Conservation (phyloP, 2,888 invertebrate genomes). For the Caenorhabditis sp. region DNA sequence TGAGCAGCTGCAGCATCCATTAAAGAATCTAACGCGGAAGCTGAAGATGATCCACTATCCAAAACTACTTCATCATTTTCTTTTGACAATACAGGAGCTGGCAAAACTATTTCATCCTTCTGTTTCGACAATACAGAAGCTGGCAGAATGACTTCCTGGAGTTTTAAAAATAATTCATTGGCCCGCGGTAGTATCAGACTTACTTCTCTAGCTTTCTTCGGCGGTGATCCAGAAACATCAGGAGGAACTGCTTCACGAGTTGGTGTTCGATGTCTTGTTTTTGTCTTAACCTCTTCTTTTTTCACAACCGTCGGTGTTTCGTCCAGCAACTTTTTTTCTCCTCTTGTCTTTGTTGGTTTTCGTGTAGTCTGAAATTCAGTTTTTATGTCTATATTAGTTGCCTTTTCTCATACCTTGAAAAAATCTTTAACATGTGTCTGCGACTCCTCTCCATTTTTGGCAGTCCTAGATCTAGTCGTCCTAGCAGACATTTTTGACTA, state of each 20-base stretch:
- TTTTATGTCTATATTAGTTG: not conserved
- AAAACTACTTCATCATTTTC: slow-evolving; percentile 11
- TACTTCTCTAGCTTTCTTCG: slow-evolving; percentile 20
- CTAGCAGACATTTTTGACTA: slow-evolving; percentile 18
- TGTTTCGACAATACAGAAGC: not conserved
- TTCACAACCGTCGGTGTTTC: slow-evolving; percentile 1
- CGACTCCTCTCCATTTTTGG: slow-evolving; percentile 2
- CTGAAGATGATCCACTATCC: not conserved
- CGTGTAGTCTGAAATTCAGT: slow-evolving; percentile 19
- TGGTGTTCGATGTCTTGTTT: slow-evolving; percentile 21
- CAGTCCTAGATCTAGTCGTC: slow-evolving; percentile 24
- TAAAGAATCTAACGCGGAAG: slow-evolving; percentile 20
- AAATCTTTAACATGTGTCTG: slow-evolving; percentile 26
- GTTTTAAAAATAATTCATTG: too few relatives aligned
- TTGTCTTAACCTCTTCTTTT: slow-evolving; percentile 1
- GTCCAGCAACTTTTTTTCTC: slow-evolving; percentile 24
- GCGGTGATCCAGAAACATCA: slow-evolving; percentile 28
- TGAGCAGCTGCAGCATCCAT: not conserved
- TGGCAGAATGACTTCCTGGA: not conserved
- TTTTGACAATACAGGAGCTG: not conserved
- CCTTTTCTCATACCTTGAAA: slow-evolving; percentile 22
- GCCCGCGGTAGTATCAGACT: too few relatives aligned
- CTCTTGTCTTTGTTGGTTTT: slow-evolving; percentile 10
- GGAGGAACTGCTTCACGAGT: slow-evolving; percentile 15
- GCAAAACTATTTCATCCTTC: not conserved